phyloP scores from a whole-genome alignment of 1,140 invertebrate species.

The roundworm (Caenorhabditis elegans) region WBcel235 BX284603.4:2688501-2689000 shows the following conservation, averaged over 20 bases:
- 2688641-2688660: too few relatives aligned
- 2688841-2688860: too few relatives aligned
- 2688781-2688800: too few relatives aligned
- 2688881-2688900: conserved; percentile 36
- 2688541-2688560: conserved; percentile 54
- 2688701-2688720: too few relatives aligned
- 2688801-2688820: too few relatives aligned
- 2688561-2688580: conserved; percentile 56
- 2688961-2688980: background rate
- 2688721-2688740: too few relatives aligned
- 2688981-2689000: conserved; percentile 27
- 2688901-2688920: conserved; percentile 46
- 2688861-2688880: too few relatives aligned
- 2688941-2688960: conserved; percentile 27
- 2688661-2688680: too few relatives aligned
- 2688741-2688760: too few relatives aligned
- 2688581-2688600: conserved; percentile 57
- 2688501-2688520: background rate
- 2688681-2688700: too few relatives aligned
- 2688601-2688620: conserved; percentile 56
- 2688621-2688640: conserved; percentile 54
- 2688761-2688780: too few relatives aligned
- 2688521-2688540: conserved; percentile 44
- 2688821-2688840: too few relatives aligned
- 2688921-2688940: conserved; percentile 26